Evolutionary conservation across 1,140 invertebrate genomes (phyloP), one percentile per base, ranked within the genome.

Genomic region (Drosophila sulfurigaster): DNA sequence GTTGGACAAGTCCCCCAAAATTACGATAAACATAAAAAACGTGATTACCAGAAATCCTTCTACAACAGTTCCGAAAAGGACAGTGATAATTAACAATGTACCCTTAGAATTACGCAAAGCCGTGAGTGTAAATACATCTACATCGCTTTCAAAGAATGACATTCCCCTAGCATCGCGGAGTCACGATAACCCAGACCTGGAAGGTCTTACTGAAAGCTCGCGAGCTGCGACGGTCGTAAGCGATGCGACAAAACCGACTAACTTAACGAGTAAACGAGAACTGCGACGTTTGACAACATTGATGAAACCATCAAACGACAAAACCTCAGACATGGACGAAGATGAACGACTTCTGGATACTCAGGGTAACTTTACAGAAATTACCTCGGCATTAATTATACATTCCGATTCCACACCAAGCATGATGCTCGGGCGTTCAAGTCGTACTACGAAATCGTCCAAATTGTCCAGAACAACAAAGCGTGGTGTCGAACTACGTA

Each of bases 61-160:
- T 11, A 71, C 43, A 32, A 25, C 67, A 16, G 51, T 46, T 3
- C 51, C 73, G 13, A 82, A 78, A 54, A 63, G 83, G 5, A 91
- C 78, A 7, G 90, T 91, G 6, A 57, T 92, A 11, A 89, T 92
- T 3, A 92, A 92, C 54, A 92, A 92, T 62, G 76, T 92, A 6
- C 85, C 91, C 13, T 76, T 92, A 20, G 80, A 91, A 41, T 43
- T 92, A 5, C 52, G 91, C 1, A 78, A 59, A 20, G 81, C 85
- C 13, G 57, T 43, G 1, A 60, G 67, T 11, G 70, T 49, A 0
- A 83, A 89, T 57, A 49, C 43, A 4, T 81, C 72, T 1, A 48
- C 43, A 1, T 59, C 57, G 15, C 52, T 11, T 13, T 54, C 51
- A 7, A 30, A 1, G 46, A 48, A 62, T 16, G 7, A 43, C 8